These are phyloP conservation scores for Okapia johnstoni DNA, from an alignment of 2,113 vertebrate genomes.

Conservation along the genomic window DNA sequence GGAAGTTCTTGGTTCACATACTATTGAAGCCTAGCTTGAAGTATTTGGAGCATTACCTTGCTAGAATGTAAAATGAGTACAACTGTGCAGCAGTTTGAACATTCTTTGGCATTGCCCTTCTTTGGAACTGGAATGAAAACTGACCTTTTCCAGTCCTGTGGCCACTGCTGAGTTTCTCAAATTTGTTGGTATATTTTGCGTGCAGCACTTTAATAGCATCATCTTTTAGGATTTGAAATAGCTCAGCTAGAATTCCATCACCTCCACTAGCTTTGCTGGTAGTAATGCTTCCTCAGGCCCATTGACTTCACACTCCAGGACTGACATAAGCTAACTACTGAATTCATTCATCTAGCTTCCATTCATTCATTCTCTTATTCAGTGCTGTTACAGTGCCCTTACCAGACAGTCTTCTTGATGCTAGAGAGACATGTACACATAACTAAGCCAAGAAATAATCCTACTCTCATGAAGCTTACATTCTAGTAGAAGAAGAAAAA, in stretches of 20 bases:
- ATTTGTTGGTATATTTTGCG: background rate
- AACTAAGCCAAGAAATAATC: background rate
- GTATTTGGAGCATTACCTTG: background rate
- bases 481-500: background rate
- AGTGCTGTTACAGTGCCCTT: background rate
- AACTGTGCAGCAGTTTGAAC: background rate
- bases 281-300: background rate
- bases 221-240: background rate
- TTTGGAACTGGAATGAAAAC: background rate
- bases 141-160: background rate
- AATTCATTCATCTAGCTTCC: background rate
- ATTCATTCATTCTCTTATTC: background rate
- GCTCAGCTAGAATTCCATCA: background rate
- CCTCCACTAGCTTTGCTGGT: background rate
- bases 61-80: background rate
- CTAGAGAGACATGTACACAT: background rate
- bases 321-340: background rate
- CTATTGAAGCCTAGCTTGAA: background rate
- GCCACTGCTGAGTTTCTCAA: background rate
- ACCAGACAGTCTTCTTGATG: background rate
- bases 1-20: background rate
- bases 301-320: background rate
- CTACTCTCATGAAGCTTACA: background rate
- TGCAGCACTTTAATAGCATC: background rate
- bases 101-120: background rate